These are phyloP conservation scores for Thinocorus orbignyianus DNA, from an alignment of 2,113 vertebrate species.

Conservation along the genomic window DNA sequence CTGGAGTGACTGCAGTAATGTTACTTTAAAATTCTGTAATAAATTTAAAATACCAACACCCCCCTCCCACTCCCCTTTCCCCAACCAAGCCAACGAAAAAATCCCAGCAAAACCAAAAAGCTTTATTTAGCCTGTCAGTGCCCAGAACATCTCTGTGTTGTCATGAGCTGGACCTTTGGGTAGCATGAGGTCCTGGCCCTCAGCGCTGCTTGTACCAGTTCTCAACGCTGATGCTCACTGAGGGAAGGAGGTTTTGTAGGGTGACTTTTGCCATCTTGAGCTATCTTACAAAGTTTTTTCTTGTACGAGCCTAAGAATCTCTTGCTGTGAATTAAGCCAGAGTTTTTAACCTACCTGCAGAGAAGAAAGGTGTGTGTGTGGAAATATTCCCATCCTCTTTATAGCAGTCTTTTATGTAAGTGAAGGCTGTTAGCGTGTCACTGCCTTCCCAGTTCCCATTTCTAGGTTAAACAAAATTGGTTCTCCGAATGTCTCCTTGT, in stretches of 20 bases:
- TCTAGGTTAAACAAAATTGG: background rate
- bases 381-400: background rate
- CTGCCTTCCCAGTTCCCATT: background rate
- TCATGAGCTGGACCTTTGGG: background rate
- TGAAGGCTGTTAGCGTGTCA: background rate
- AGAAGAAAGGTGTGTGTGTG: background rate
- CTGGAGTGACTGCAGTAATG: background rate
- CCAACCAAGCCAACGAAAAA: no score
- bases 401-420: background rate
- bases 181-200: background rate
- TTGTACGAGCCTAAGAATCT: background rate
- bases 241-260: background rate
- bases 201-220: background rate
- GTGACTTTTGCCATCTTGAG: background rate
- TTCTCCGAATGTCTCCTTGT: background rate
- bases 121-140: background rate
- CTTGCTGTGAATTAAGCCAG: background rate
- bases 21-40: background rate
- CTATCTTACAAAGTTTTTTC: background rate
- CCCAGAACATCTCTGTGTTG: background rate
- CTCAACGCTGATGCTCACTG: background rate
- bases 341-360: background rate
- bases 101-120: fast-evolving
- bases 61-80: no score
- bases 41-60: background rate